Base-by-base conservation (phyloP, 2,888 invertebrate genomes). In the Chalcosyrphus nemorum region DNA sequence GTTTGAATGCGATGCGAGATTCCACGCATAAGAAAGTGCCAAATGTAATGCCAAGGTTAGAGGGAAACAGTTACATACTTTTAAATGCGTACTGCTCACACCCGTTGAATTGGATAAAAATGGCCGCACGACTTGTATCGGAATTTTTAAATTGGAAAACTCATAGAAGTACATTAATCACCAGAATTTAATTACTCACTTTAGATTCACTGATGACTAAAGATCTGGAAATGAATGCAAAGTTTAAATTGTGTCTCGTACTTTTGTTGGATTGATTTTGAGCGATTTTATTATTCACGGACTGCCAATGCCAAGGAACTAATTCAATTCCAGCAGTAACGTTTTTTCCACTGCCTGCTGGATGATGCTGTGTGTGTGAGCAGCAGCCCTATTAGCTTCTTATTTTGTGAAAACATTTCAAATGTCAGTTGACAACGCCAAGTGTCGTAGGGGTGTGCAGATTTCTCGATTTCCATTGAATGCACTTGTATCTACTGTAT, bases 1-100 rank as follows among this genome's bases (percentile, higher is more conserved):
- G 54, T 43, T 71, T 15, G 59, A 59, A 65, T 76, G 70, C 77
- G 81, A 81, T 71, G 70, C 17, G 17, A 13, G 52, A 72, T 61
- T 82, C 29, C 78, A 50, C 66, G 54, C 65, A 82, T 41, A 66
- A 54, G 35, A 61, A 77, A 56, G 29, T 59, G 17, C 71, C 82
- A 66, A 84, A 52, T 66, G 74, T 72, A 80, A 84, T 80, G 80
- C 80, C 80, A 80, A 75, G 54, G 82, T 72, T 75, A 70, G 80
- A 84, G 52, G 4, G 74, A 45, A 68, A 21, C 74, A 61, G 13
- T 15, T 41, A 27, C 9, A 38, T 13, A n/a, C 24, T 27, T 50
- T 70, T 45, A 27, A 59, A 52, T 13, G 19, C 24, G 15, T 54
- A 24, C 74, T 74, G 43, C 52, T 84, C 65, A 63, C 77, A 70